These are phyloP conservation scores for Malacosoma neustria DNA, from an alignment of 2,888 invertebrate genomes.

Conservation along the genomic window DNA sequence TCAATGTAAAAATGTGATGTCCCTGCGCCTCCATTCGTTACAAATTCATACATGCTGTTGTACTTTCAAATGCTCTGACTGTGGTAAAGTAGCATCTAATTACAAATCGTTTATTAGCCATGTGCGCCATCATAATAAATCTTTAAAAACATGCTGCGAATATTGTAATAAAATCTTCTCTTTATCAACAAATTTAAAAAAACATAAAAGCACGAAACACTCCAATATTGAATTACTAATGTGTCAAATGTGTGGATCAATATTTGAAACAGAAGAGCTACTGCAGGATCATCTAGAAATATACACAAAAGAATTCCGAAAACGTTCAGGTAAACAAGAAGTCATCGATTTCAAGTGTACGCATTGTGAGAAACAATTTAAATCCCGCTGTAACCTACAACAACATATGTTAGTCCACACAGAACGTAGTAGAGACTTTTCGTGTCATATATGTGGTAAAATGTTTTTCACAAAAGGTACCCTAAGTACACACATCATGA, in stretches of 20 bases:
- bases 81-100: conserved; percentile 38
- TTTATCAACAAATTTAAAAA: conserved; percentile 32
- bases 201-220: conserved; percentile 36
- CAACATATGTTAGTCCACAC: conserved; percentile 60
- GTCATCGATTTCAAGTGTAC: conserved; percentile 44
- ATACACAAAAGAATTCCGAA: conserved; percentile 33
- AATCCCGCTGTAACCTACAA: conserved; percentile 47
- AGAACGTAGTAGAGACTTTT: conserved; percentile 53
- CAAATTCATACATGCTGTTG: conserved; percentile 56
- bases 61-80: conserved; percentile 53
- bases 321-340: conserved; percentile 27
- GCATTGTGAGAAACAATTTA: conserved; percentile 51
- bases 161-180: conserved; percentile 44
- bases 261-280: conserved; percentile 39
- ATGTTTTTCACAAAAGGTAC: conserved; percentile 67
- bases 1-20: conserved; percentile 47
- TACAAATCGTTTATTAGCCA: conserved; percentile 48
- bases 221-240: conserved; percentile 21
- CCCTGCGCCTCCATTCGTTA: conserved; percentile 47
- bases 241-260: conserved; percentile 47
- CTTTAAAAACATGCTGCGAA: conserved; percentile 51
- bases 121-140: conserved; percentile 43
- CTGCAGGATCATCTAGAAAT: conserved; percentile 46
- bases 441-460: conserved; percentile 62
- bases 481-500: conserved; percentile 52